Base-by-base conservation (phyloP, 2,113 vertebrate species). In the Anseranas semipalmata region DNA sequence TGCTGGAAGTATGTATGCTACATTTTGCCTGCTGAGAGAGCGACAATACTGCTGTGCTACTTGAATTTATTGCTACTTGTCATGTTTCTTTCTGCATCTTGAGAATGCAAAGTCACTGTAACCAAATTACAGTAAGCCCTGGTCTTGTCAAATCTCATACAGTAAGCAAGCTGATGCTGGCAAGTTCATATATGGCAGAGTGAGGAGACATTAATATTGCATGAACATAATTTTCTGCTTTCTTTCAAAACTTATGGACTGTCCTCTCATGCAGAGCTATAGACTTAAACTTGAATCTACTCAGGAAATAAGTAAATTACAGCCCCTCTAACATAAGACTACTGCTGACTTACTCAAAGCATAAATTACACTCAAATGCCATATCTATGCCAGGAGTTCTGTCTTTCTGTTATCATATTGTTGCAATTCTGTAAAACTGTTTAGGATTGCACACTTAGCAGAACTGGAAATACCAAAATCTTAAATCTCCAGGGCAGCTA, bases 231-330 rank as follows among this genome's bases (percentile, higher is more conserved):
- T 37, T 83, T 73, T 48, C 35, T 50, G 62, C 9, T 68, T 91
- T 33, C 48, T 85, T 85, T 20, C 16, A 79, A 45, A 37, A 83
- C 20, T 85, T 76, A 45, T 58, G n/a, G 21, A n/a, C 30, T 73
- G 62, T 58, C 43, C 11, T 62, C 2, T 89, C 22, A n/a, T 19
- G 9, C 20, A 52, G 22, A 75, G 37, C 45, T 76, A 0, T 13
- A 78, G 56, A 7, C 41, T 41, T 86, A n/a, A 87, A 55, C 18
- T 33, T 62, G 46, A 84, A 93, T 12, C 30, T 59, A 37, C 11
- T n/a, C 1, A 21, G 19, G 12, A 71, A 81, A 81, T 63, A 59
- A 0, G 1, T 17, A 90, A 77, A 85, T 32, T 58, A 50, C 0
- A 1, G 58, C 37, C 9, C 20, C 24, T 59, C 37, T 53, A 19